Evolutionary conservation across 2,113 vertebrate genomes (phyloP).

Genomic region (Bos javanicus): DNA sequence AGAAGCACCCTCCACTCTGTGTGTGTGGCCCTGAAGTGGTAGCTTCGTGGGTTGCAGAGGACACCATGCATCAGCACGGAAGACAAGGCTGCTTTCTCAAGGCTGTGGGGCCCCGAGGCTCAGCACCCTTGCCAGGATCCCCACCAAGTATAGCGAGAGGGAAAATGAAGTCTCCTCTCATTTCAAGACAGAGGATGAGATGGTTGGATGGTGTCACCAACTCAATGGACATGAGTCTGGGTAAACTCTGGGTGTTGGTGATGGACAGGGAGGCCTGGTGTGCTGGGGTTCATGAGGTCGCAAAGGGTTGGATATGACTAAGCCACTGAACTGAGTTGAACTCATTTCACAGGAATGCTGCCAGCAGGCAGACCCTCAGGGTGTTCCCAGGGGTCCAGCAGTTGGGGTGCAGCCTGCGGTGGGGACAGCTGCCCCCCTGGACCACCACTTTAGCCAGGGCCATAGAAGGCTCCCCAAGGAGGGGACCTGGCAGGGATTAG

Average conservation of each 20-base stretch:
- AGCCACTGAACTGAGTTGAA: not conserved
- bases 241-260: not conserved
- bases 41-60: not conserved
- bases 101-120: rapidly evolving
- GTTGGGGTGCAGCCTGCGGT: rapidly evolving
- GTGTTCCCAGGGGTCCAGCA: not conserved
- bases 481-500: not conserved
- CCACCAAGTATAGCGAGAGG: no score
- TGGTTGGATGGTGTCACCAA: not conserved
- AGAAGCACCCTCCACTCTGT: not conserved
- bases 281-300: not conserved
- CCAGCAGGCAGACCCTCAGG: no score
- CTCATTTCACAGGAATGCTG: not conserved
- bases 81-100: not conserved
- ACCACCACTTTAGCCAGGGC: not conserved
- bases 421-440: no score
- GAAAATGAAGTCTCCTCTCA: not conserved
- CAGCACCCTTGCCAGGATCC: not conserved
- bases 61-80: rapidly evolving
- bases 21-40: rapidly evolving
- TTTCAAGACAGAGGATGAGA: not conserved
- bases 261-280: not conserved
- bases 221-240: not conserved
- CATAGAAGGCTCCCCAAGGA: not conserved
- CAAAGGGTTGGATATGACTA: not conserved